A percentile compares a stretch with the other conserved stretches of the same genome.
Evolutionary conservation across 2,888 invertebrate genomes (phyloP).

Genomic region (Aplocera efformata): DNA sequence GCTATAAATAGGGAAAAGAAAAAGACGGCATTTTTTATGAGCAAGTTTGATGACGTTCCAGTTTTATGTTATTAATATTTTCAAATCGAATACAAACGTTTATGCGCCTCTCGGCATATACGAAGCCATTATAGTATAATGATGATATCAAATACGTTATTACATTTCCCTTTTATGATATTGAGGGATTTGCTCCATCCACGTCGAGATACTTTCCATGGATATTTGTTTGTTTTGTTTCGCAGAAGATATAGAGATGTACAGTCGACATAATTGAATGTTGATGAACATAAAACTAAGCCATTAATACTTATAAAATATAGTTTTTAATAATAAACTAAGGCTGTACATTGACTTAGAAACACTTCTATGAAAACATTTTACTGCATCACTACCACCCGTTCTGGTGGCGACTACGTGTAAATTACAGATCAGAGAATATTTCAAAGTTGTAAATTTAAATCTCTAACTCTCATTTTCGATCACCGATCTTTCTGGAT

Average conservation of each 20-base stretch:
- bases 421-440: too few species aligned
- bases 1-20: too few species aligned
- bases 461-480: too few species aligned
- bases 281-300: too few species aligned
- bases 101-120: slow-evolving; percentile 28
- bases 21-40: slow-evolving; percentile 25
- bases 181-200: slow-evolving; percentile 19
- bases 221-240: slow-evolving; percentile 12
- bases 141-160: slow-evolving; percentile 28
- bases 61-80: slow-evolving; percentile 38
- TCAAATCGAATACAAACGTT: slow-evolving; percentile 34
- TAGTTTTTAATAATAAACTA: too few species aligned
- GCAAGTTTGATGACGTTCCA: slow-evolving; percentile 31
- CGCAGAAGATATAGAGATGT: slow-evolving; percentile 16
- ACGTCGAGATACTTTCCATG: slow-evolving; percentile 8
- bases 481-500: too few species aligned
- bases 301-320: too few species aligned
- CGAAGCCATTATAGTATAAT: slow-evolving; percentile 28
- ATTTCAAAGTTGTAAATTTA: too few species aligned
- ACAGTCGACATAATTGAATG: slow-evolving; percentile 1
- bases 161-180: slow-evolving; percentile 26
- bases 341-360: too few species aligned
- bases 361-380: too few species aligned
- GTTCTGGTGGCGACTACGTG: too few species aligned
- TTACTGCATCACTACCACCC: too few species aligned